These are phyloP conservation scores for Dipodomys spectabilis DNA, from an alignment of 2,113 vertebrate genomes.

Conservation along the genomic window DNA sequence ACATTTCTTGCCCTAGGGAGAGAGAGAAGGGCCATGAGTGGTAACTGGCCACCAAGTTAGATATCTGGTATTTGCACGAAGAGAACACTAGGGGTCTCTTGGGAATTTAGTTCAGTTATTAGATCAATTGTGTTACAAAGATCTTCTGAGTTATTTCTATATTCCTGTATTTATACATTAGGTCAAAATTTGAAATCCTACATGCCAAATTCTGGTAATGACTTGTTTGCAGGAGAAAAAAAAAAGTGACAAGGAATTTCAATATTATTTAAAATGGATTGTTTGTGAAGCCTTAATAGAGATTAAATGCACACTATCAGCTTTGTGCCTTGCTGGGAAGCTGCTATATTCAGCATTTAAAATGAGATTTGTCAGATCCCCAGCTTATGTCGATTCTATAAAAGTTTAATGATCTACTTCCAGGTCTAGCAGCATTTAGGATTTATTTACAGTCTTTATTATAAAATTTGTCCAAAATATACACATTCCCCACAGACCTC, in stretches of 20 bases:
- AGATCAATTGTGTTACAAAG: constrained; percentile 4
- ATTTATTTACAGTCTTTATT: constrained; percentile 82
- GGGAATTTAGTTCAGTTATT: constrained; percentile 56
- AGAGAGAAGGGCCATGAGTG: constrained; percentile 1
- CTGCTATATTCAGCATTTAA: constrained; percentile 75
- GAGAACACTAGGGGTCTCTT: constrained; percentile 44
- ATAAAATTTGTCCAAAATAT: constrained; percentile 80
- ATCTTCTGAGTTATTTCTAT: constrained; percentile 41
- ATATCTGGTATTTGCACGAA: constrained; percentile 23
- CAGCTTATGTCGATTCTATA: constrained; percentile 79
- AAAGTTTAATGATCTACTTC: constrained; percentile 83
- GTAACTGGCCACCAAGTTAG: neutral
- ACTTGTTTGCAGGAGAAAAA: constrained; percentile 44
- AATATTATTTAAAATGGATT: constrained; percentile 66
- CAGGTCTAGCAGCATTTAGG: constrained; percentile 78
- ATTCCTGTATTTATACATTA: constrained; percentile 21
- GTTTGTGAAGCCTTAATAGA: constrained; percentile 70
- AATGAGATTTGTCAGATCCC: constrained; percentile 78
- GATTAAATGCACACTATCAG: constrained; percentile 55
- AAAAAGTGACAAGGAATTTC: constrained; percentile 56
- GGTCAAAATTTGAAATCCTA: constrained; percentile 58
- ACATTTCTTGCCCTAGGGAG: constrained; percentile 56
- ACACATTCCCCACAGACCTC: constrained; percentile 73
- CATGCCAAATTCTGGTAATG: constrained; percentile 13
- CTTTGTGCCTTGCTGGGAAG: constrained; percentile 67